These are phyloP conservation scores for Malurus melanocephalus DNA, from an alignment of 2,113 vertebrate species.

Conservation along the genomic window DNA sequence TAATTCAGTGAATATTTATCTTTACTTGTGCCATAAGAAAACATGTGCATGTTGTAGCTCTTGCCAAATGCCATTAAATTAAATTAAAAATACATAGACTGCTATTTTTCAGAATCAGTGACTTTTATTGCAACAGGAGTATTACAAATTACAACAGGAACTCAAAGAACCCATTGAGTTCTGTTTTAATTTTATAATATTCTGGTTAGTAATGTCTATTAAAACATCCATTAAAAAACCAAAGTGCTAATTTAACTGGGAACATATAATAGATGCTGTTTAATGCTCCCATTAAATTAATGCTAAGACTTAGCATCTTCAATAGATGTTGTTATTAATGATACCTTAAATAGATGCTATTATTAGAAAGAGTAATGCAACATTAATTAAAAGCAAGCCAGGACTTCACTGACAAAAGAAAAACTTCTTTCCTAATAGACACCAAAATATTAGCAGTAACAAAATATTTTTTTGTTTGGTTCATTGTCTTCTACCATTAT, in stretches of 20 bases:
- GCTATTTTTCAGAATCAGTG: slow-evolving; percentile 52
- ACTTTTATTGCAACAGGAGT: too few relatives aligned
- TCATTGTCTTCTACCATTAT: background rate
- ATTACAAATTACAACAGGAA: slow-evolving; percentile 48
- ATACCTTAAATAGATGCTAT: slow-evolving; percentile 40
- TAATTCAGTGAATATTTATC: background rate
- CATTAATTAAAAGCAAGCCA: slow-evolving; percentile 59
- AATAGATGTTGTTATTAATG: slow-evolving; percentile 40
- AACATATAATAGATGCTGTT: slow-evolving; percentile 60
- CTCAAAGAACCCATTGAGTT: slow-evolving; percentile 48
- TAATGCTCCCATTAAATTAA: slow-evolving; percentile 67
- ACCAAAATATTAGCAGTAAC: background rate
- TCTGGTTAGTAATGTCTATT: slow-evolving; percentile 68
- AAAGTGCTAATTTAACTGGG: slow-evolving; percentile 69
- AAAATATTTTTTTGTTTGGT: background rate
- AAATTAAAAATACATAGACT: slow-evolving; percentile 44
- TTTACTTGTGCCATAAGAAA: background rate
- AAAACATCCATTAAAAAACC: slow-evolving; percentile 71
- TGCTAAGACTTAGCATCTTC: slow-evolving; percentile 51
- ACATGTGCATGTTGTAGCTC: background rate
- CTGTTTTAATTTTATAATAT: slow-evolving; percentile 67
- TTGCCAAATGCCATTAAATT: slow-evolving; percentile 28
- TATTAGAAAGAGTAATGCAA: slow-evolving; percentile 56
- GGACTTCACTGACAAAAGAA: slow-evolving; percentile 20
- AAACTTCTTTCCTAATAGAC: slow-evolving; percentile 10